Percentiles rank a stretch among this genome's conserved stretches.
These are phyloP conservation scores for Andrena camellia DNA, from an alignment of 2,888 invertebrate species.

Conservation along the genomic window DNA sequence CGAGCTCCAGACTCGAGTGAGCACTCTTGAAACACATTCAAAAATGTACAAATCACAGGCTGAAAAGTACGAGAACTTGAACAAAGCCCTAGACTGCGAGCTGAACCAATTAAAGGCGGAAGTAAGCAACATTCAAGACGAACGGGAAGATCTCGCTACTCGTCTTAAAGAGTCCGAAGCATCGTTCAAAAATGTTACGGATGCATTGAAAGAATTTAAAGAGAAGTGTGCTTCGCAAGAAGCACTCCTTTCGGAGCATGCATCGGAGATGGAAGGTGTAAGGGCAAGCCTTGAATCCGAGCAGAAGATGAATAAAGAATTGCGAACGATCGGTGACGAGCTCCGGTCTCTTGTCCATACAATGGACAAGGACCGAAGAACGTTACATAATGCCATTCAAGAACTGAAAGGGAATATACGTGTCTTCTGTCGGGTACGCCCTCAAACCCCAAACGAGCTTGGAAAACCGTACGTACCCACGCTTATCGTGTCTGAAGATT, in stretches of 20 bases:
- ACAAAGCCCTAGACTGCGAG: conserved; percentile 87
- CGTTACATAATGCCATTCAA: conserved; percentile 90
- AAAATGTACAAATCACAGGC: conserved; percentile 65
- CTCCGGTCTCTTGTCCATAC: conserved; percentile 86
- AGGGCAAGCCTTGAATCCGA: conserved; percentile 76
- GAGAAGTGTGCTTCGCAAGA: conserved; percentile 86
- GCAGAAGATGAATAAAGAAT: conserved; percentile 62
- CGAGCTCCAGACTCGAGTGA: conserved; percentile 68
- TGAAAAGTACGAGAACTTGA: conserved; percentile 70
- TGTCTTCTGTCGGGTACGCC: conserved; percentile 92
- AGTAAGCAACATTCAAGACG: conserved; percentile 86
- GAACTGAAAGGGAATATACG: conserved; percentile 93
- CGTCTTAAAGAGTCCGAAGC: conserved; percentile 85
- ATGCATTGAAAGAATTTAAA: conserved; percentile 84
- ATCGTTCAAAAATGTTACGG: conserved; percentile 78
- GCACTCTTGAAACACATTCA: conserved; percentile 69
- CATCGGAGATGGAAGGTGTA: conserved; percentile 74
- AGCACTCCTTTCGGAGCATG: conserved; percentile 62
- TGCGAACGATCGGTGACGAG: conserved; percentile 84
- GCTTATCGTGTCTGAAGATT: neutral
- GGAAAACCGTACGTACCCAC: conserved; percentile 83
- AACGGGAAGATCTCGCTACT: conserved; percentile 70
- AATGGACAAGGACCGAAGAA: conserved; percentile 87
- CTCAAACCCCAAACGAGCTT: conserved; percentile 88
- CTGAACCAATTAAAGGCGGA: conserved; percentile 87